Evolutionary conservation across 2,113 vertebrate genomes (phyloP), one percentile per base, ranked within the genome.

Genomic region (Actenoides hombroni): DNA sequence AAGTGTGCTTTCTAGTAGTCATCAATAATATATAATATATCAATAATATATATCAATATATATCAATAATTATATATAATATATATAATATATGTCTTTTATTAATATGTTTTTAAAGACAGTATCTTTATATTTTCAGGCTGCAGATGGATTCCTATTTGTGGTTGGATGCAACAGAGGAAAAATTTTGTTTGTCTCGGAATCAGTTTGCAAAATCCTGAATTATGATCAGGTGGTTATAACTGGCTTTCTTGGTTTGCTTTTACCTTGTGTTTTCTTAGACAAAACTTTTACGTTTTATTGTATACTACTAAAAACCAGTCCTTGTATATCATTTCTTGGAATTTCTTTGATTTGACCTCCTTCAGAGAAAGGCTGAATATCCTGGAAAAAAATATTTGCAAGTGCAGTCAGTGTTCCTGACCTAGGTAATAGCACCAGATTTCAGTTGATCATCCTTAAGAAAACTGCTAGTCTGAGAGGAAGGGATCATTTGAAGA

Each of bases 141-240:
- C 98, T 94, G 98, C 98, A 39, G 99, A 99, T 90, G 99, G 99
- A 49, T 99, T 99, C 97, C 98, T 99, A 15, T 99, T 99, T 97
- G 99, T 99, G 83, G 98, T 99, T 93, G 98, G 99, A 97, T 99
- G 99, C 94, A 98, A 99, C 97, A 98, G 99, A 95, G 99, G 99
- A 89, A 99, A 98, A 97, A 99, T 99, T 92, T 97, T 99, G 85
- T 99, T 99, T 97, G 98, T 99, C 95, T 99, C 99, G 9, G 99
- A 99, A 96, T 99, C 99, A 35, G 97, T 99, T 95, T 98, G 98
- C 78, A 99, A 99, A 98, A 99, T 98, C 84, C 98, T 99, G 85
- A 99, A 99, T 95, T 99, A 99, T 95, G 98, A 97, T 96, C 98
- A 98, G 98, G 99, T 99, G 95, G 75, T 94, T 97, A 83, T 56